Evolutionary conservation across 2,888 invertebrate genomes (phyloP).

Genomic region (Patella caerulea): DNA sequence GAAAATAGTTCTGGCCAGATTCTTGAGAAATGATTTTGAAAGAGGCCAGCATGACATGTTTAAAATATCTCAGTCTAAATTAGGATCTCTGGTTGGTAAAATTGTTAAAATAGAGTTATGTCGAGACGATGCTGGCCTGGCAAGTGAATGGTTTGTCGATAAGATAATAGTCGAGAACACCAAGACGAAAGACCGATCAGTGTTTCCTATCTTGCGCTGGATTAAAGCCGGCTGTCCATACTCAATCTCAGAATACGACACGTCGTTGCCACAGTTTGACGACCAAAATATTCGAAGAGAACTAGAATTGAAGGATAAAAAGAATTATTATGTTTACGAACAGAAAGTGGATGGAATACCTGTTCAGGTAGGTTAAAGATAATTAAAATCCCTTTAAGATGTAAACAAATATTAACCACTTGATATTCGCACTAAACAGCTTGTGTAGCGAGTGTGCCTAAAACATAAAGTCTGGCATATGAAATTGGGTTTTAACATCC

Average conservation of each 20-base stretch:
- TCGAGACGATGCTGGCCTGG: conserved; percentile 68
- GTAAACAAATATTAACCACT: too few species aligned
- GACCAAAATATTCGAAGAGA: conserved; percentile 64
- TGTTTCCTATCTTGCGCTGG: conserved; percentile 72
- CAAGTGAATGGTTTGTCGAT: conserved; percentile 70
- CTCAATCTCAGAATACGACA: conserved; percentile 68
- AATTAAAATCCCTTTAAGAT: background rate
- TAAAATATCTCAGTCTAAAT: conserved; percentile 35
- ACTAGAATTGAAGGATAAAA: conserved; percentile 67
- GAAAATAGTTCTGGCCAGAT: conserved; percentile 66
- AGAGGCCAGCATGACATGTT: conserved; percentile 68
- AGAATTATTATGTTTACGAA: conserved; percentile 52
- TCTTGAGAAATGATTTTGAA: conserved; percentile 67
- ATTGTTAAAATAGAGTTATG: conserved; percentile 68
- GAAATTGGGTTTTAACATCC: too few species aligned
- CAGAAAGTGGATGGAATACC: conserved; percentile 48
- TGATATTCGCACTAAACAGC: too few species aligned
- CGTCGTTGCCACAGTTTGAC: conserved; percentile 70
- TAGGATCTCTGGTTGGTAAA: conserved; percentile 39
- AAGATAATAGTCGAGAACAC: conserved; percentile 58
- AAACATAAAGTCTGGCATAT: too few species aligned
- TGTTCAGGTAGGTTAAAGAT: conserved; percentile 47
- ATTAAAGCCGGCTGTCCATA: conserved; percentile 67
- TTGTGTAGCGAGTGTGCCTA: too few species aligned
- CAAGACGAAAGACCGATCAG: conserved; percentile 48